Evolutionary conservation across 2,113 vertebrate genomes (phyloP), one percentile per base, ranked within the genome.

Genomic region (Leptobrachium ailaonicum): DNA sequence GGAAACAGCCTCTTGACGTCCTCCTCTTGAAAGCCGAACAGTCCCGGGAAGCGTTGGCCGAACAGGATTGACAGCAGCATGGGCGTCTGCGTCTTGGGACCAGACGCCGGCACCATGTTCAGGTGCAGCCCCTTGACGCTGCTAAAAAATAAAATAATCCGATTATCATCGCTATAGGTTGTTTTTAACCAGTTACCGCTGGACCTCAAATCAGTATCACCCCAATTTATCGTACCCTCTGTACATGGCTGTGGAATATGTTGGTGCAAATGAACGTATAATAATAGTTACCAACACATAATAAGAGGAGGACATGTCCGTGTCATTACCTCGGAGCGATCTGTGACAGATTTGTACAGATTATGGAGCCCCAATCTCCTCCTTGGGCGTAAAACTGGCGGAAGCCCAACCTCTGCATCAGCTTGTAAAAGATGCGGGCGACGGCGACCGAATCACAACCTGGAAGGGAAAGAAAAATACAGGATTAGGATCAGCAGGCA

Each of bases 271-370:
- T 13, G 56, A 60, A 10, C 8, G 11, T n/a, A 60, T 9, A 4
- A 32, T 32, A 32, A 32, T 32, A 32, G 20, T 32, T 32, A 32
- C 20, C 20, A 32, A 32, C 20, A 32, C 20, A 32, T 32, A 32
- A 32, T 32, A 32, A 32, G 20, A 32, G 20, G 20, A 32, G 20
- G 20, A 32, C 20, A 32, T 32, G 20, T 32, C 20, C 20, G 47
- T 4, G 41, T 66, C 81, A 90, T 91, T 74, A 94, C 93, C n/a
- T 85, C 63, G 92, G 93, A 20, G 86, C 91, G 66, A 94, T 85
- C 85, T 93, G 93, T 7, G 91, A 90, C 20, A 95, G 88, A 80
- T 90, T 93, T 82, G 90, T 93, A 71, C 90, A 88, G 83, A 94
- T 87, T 63, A 91, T 71, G 50, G 85, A 83, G 1, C 93, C 93